Conservation (phyloP, 2,113 vertebrate genomes). For the Hypomesus transpacificus region DNA sequence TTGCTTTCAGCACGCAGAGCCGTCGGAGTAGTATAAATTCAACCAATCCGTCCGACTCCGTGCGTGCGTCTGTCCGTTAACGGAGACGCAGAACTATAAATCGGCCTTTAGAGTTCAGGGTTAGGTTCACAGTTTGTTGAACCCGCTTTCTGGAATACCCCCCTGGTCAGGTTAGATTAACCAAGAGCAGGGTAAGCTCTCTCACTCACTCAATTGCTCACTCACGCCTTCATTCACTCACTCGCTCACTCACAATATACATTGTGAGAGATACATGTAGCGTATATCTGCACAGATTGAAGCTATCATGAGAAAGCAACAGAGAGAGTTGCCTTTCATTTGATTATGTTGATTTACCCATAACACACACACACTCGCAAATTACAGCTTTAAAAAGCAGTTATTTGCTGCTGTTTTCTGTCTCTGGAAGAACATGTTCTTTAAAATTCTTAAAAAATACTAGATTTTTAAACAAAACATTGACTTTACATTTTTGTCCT, state of each 20-base stretch:
- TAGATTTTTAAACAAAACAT: conserved; percentile 40
- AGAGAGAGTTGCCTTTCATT: not conserved
- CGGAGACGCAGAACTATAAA: no score
- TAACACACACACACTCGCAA: conserved; percentile 23
- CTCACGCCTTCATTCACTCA: not conserved
- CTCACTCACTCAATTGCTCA: no score
- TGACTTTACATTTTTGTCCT: conserved; percentile 36
- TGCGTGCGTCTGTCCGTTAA: no score
- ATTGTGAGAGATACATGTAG: not conserved
- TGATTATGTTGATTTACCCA: conserved; percentile 24
- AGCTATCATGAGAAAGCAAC: not conserved
- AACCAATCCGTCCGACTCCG: no score
- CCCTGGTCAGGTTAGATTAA: no score
- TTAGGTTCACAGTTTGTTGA: no score
- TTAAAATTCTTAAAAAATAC: conserved; percentile 46
- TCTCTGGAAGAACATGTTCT: conserved; percentile 61
- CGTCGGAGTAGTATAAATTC: no score
- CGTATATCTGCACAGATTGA: not conserved
- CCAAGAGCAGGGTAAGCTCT: no score
- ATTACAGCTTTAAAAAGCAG: conserved; percentile 37
- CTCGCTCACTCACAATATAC: not conserved
- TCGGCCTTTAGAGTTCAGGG: no score
- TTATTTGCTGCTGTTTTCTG: conserved; percentile 56
- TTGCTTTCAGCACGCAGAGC: no score
- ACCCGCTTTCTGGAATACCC: no score